Evolutionary conservation across 2,888 invertebrate genomes (phyloP), one percentile per base, ranked within the genome.

Genomic region (Trissoscelio sp.): DNA sequence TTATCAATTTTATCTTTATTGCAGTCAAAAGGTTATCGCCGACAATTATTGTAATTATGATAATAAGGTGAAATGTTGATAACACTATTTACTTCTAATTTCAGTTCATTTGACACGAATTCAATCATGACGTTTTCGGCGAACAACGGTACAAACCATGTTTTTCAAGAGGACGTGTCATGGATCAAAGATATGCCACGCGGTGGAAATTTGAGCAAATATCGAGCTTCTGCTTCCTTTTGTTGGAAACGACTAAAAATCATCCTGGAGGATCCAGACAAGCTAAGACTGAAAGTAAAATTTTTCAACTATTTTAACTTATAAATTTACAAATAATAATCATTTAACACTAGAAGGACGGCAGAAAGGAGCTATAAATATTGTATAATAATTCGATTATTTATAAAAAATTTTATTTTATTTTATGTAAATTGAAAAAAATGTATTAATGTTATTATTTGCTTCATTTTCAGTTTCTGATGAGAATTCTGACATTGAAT

Each of bases 181-280:
- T 89, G 88, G 88, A 70, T 89, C 42, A 85, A 87, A 3, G 87
- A 89, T 67, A 83, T 88, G 73, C 89, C 88, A 0, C 24, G 64
- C 3, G 85, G 87, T 12, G 93, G 93, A 11, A 93, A 93, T 0
- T 88, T 94, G n/a, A 93, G 92, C 81, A 88, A 87, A 3, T 94
- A 93, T 87, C 90, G 94, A 55, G 91, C 90, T 44, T 88, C 89
- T 62, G 93, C 94, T 1, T 92, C 93, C 0, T 94, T 94, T 85
- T 91, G 92, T 84, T 94, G 94, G 93, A 93, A 93, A 84, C 88
- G 91, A 57, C 90, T 94, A 91, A 92, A 92, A 82, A 83, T 92
- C 1, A 90, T 92, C 9, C 85, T 94, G 6, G 93, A 94, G 83
- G 93, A 93, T 69, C 92, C 93, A 78, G 93, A 93, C 5, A 89